Evolutionary conservation across 2,113 vertebrate species (phyloP).

Genomic region (Athene cunicularia): DNA sequence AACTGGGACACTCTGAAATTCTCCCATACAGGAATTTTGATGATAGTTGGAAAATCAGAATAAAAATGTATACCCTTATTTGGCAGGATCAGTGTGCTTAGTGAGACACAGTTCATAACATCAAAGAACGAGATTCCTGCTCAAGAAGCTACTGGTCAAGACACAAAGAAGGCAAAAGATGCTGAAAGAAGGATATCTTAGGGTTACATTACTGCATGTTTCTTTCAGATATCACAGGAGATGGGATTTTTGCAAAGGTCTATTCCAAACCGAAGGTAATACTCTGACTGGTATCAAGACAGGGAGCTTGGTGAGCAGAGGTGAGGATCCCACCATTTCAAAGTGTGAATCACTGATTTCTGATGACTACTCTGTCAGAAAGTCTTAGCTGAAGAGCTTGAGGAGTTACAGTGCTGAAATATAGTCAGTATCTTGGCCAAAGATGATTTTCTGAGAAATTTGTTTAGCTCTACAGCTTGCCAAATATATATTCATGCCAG

Average conservation of each 20-base stretch:
- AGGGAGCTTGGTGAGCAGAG: background rate
- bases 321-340: background rate
- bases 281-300: background rate
- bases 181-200: background rate
- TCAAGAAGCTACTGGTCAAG: background rate
- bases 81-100: background rate
- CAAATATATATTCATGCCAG: conserved; percentile 62
- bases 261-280: background rate
- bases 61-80: background rate
- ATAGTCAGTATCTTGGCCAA: conserved; percentile 9
- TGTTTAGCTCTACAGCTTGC: conserved; percentile 53
- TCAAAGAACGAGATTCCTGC: background rate
- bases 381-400: conserved; percentile 1
- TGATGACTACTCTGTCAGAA: background rate
- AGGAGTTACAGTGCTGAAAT: conserved; percentile 16
- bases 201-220: background rate
- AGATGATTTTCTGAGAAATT: conserved; percentile 31
- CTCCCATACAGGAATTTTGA: background rate
- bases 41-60: background rate
- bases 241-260: background rate
- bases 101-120: background rate
- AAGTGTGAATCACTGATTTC: background rate
- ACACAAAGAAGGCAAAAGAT: background rate
- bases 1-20: background rate
- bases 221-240: background rate